Base-by-base conservation (phyloP, 2,113 vertebrate genomes). In the Alligator sinensis region DNA sequence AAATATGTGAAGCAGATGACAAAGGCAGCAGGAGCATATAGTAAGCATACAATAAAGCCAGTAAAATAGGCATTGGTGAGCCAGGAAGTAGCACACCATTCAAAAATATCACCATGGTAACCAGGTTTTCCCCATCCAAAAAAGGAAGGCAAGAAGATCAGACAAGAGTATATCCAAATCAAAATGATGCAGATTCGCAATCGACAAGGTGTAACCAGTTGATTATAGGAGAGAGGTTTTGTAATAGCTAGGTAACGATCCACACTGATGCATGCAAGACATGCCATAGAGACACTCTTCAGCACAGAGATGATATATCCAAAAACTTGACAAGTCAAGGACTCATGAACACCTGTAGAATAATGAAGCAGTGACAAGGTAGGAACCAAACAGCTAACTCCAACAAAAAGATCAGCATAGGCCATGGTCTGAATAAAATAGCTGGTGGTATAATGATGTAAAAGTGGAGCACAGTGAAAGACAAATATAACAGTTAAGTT, bases 351-450 rank as follows among this genome's bases (percentile, higher is more conserved):
- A 74, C 99, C 98, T 82, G 99, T 98, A 6, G 99, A 99, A 94
- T 99, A 99, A 97, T 99, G 99, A 28, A 99, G 99, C 92, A 99
- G 97, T 6, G 99, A 99, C 81, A 99, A 97, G 30, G 99, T 99
- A 92, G 99, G 99, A 84, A 99, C 99, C 97, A 99, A 96, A 98
- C 99, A 99, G 98, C 99, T 99, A 16, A 99, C 98, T 93, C 99
- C 99, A 80, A 99, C 99, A 95, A 99, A 98, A 78, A 99, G 98
- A 96, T 99, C 99, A 11, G 99, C 99, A 68, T 99, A 99, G 63
- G 99, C 99, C 99, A 99, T 99, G 34, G 99, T 99, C 98, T 99
- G 99, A 96, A 99, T 99, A 96, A 99, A 99, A 92, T 99, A 99
- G 98, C 99, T 99, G 92, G 99, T 99, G 89, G 99, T 99, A 91